phyloP scores from a whole-genome alignment of 1,140 invertebrate genomes.

The Archivesica marissinica region DNA sequence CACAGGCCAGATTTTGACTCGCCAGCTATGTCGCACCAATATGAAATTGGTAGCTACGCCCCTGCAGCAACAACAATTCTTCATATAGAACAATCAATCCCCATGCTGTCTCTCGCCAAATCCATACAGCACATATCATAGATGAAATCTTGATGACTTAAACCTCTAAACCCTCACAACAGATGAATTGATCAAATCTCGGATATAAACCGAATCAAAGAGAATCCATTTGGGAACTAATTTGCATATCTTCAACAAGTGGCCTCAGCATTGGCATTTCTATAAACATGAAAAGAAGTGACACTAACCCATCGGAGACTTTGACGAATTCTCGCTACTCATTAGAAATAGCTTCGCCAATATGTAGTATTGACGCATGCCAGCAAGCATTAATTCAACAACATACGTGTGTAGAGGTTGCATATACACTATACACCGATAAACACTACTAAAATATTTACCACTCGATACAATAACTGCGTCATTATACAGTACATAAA shows the following conservation, averaged over 20 bases:
- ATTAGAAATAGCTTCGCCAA: neutral
- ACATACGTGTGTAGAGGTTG: too few relatives aligned
- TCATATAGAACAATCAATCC: neutral
- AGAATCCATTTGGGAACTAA: conserved; percentile 9
- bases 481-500: too few relatives aligned
- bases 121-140: conserved; percentile 23
- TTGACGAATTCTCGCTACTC: neutral
- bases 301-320: neutral
- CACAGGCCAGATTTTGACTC: too few relatives aligned
- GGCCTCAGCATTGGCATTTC: conserved; percentile 5
- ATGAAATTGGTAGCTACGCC: too few relatives aligned
- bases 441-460: too few relatives aligned
- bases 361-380: too few relatives aligned
- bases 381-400: too few relatives aligned
- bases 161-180: conserved; percentile 22
- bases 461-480: too few relatives aligned
- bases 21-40: too few relatives aligned
- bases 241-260: conserved; percentile 36
- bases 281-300: conserved; percentile 31
- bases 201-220: conserved; percentile 30
- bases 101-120: conserved; percentile 18
- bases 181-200: conserved; percentile 51
- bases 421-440: too few relatives aligned
- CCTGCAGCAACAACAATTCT: neutral
- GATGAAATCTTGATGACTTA: conserved; percentile 39